phyloP scores from a whole-genome alignment of 2,888 invertebrate genomes.

The Meiosimyza platycephala region DNA sequence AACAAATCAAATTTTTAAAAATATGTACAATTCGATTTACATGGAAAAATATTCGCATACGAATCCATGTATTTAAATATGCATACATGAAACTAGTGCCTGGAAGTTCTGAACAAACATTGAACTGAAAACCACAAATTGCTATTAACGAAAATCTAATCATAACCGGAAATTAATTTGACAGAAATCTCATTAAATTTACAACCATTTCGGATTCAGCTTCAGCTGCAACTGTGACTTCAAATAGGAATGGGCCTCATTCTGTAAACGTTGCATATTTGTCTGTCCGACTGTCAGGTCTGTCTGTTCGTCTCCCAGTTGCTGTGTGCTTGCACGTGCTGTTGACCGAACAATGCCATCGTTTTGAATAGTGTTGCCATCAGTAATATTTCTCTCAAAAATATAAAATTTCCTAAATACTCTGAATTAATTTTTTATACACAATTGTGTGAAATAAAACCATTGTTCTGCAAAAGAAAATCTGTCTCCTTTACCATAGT shows the following conservation, averaged over 20 bases:
- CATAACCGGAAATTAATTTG: constrained; percentile 69
- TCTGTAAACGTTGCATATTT: neutral
- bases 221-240: constrained; percentile 38
- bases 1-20: too few species aligned
- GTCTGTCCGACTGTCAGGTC: too few species aligned
- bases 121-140: constrained; percentile 61
- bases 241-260: neutral
- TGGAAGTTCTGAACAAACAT: constrained; percentile 3
- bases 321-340: neutral
- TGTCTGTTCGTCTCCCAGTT: too few species aligned
- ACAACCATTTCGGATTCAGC: constrained; percentile 53
- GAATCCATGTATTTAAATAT: neutral
- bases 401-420: too few species aligned
- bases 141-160: constrained; percentile 68
- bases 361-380: neutral
- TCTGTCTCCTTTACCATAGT: too few species aligned
- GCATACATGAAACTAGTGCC: neutral
- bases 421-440: too few species aligned
- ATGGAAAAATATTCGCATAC: neutral
- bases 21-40: neutral
- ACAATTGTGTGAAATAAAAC: too few species aligned
- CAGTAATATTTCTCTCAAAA: too few species aligned
- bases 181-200: constrained; percentile 68
- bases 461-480: too few species aligned
- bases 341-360: neutral